Conservation (phyloP, 2,797 vertebrate genomes). For the Labeo calbasu region DNA sequence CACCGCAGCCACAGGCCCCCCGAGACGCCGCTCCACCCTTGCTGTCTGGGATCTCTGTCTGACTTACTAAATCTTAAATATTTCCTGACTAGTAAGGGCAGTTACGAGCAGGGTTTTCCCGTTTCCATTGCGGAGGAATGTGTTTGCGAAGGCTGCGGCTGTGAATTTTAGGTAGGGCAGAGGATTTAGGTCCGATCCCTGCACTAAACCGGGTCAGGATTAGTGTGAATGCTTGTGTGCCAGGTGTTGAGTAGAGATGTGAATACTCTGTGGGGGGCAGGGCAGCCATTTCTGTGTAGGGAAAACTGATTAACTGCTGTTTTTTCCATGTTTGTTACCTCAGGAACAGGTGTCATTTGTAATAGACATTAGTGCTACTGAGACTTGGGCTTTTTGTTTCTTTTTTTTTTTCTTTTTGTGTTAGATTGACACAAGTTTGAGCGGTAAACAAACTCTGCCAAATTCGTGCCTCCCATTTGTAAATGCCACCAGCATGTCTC, state of each 20-base stretch:
- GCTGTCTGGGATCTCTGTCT: conserved; percentile 50
- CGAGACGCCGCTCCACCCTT: conserved; percentile 47
- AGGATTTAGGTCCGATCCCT: conserved; percentile 51
- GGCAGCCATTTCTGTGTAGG: not conserved
- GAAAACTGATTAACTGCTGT: conserved; percentile 42
- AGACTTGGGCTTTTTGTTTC: not conserved
- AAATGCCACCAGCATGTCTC: not conserved
- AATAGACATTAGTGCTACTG: not conserved
- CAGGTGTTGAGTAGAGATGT: conserved; percentile 33
- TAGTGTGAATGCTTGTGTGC: conserved; percentile 43
- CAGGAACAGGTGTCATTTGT: conserved; percentile 14
- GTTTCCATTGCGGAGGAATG: conserved; percentile 51
- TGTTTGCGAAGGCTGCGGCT: conserved; percentile 18
- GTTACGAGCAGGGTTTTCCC: conserved; percentile 52
- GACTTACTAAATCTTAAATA: conserved; percentile 41
- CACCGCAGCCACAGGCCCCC: conserved; percentile 45
- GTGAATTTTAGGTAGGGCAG: conserved; percentile 31
- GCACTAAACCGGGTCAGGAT: conserved; percentile 47
- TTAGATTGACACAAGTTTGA: not conserved
- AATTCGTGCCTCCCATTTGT: not conserved
- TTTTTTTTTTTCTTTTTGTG: not conserved
- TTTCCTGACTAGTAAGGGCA: conserved; percentile 45
- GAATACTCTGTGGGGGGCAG: conserved; percentile 28
- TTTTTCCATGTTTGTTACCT: conserved; percentile 13
- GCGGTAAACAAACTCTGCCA: not conserved